Evolutionary conservation across 2,113 vertebrate genomes (phyloP).

Genomic region (Varanus komodoensis): DNA sequence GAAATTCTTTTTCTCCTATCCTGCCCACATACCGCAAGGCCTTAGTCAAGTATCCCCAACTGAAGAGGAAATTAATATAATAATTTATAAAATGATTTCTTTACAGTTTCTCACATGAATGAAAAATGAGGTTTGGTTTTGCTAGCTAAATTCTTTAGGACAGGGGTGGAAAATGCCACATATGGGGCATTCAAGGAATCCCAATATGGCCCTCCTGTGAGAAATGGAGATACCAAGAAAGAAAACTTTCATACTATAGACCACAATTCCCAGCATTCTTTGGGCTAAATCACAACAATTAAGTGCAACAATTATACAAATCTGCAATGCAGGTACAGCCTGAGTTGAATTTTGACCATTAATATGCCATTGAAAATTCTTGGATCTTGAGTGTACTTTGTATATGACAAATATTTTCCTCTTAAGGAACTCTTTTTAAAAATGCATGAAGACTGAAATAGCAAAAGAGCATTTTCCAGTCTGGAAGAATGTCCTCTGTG

Average conservation of each 20-base stretch:
- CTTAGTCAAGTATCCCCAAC: not conserved
- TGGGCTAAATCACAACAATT: not conserved
- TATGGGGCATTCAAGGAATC: too few relatives aligned
- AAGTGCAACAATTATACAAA: not conserved
- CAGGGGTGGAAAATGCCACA: too few relatives aligned
- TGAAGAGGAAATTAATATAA: not conserved
- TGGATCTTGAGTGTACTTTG: not conserved
- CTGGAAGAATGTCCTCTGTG: not conserved
- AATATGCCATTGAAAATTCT: constrained; percentile 32
- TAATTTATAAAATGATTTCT: not conserved
- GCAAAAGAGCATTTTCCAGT: not conserved
- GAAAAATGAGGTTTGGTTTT: not conserved
- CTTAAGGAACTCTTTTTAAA: not conserved
- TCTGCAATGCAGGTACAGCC: not conserved
- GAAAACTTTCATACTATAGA: not conserved
- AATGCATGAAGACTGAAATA: not conserved
- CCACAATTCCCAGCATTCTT: not conserved
- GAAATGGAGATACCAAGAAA: not conserved
- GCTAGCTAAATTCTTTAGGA: not conserved
- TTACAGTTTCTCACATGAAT: not conserved
- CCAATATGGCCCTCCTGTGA: not conserved
- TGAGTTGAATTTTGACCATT: constrained; percentile 7
- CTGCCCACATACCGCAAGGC: too few relatives aligned
- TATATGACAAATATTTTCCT: not conserved
- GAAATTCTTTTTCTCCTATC: not conserved